Conservation (phyloP, 2,797 vertebrate genomes). For the Merluccius polli region DNA sequence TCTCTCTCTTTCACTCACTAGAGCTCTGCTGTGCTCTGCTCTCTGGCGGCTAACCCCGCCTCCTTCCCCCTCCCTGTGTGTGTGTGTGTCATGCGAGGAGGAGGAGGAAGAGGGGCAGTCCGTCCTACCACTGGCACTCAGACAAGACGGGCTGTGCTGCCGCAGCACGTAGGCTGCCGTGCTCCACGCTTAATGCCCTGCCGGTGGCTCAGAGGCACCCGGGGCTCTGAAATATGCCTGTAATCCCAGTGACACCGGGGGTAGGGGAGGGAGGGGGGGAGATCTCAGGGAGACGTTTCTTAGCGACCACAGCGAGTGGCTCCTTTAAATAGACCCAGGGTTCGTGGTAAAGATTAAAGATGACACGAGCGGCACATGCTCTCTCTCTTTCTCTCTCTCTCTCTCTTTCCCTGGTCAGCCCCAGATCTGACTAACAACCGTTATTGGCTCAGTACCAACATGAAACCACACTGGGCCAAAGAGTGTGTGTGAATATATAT, state of each 20-base stretch:
- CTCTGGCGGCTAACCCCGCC: slow-evolving; percentile 70
- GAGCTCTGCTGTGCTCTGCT: slow-evolving; percentile 36
- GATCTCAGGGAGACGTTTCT: slow-evolving; percentile 8
- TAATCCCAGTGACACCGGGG: slow-evolving; percentile 72
- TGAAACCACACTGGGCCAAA: neutral
- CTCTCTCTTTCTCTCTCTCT: slow-evolving; percentile 1
- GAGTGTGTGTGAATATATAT: neutral
- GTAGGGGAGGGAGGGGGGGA: neutral
- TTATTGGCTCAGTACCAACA: neutral
- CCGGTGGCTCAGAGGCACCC: slow-evolving; percentile 59
- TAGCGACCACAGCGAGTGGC: slow-evolving; percentile 15
- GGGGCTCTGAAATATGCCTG: slow-evolving; percentile 60
- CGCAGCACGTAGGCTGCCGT: slow-evolving; percentile 73
- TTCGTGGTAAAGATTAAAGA: slow-evolving; percentile 60
- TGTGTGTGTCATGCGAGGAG: slow-evolving; percentile 18
- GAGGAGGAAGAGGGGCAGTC: slow-evolving; percentile 44
- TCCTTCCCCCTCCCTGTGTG: slow-evolving; percentile 51
- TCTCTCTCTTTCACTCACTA: neutral
- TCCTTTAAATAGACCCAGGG: slow-evolving; percentile 63
- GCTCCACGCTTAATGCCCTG: slow-evolving; percentile 58
- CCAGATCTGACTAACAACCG: neutral
- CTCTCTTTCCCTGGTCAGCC: neutral
- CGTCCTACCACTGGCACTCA: slow-evolving; percentile 79
- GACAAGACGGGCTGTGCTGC: slow-evolving; percentile 85
- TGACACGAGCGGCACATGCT: slow-evolving; percentile 44